Base-by-base conservation (phyloP, 2,797 vertebrate genomes). In the Ammospiza maritima region DNA sequence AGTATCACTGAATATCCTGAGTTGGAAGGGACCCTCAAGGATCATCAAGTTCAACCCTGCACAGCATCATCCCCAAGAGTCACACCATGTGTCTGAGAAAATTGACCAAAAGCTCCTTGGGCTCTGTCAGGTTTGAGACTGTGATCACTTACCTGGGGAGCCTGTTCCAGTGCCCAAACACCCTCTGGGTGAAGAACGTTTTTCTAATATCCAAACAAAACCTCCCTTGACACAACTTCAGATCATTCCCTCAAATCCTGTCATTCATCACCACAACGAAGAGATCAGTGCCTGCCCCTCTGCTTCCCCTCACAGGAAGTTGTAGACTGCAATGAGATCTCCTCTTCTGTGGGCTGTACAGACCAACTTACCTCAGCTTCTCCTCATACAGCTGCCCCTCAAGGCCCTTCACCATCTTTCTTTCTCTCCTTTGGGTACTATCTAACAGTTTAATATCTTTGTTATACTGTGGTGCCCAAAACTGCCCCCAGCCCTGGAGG, bases 401-500 rank as follows among this genome's bases (percentile, higher is more conserved):
- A 58, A 44, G 36, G 32, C 9, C 6, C 27, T 13, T 36, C 27
- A 66, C 26, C 6, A 10, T 58, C 53, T 51, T 51, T 44, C 27
- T 32, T 58, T 19, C 11, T 32, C 18, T 67, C 32, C 61, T 51
- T 58, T 18, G 17, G 36, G 18, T 25, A 10, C 17, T 36, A 5
- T 26, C 22, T 51, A 44, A 32, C 17, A 51, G 45, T 32, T 66
- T 58, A 15, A 13, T 44, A 9, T 19, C 32, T 51, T 58, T 75
- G 6, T 44, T 32, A 10, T 5, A 36, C 7, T 51, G 26, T 27
- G 22, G 11, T 10, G 12, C 7, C 18, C 53, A 58, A 3, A 74
- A 21, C 13, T 42, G 7, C 1, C 2, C 36, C 14, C 53, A 50
- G 61, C 13, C 36, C 17, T 26, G 0, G 0, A 36, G 36, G 6